phyloP scores from a whole-genome alignment of 2,113 vertebrate species.

The Spilogale gracilis region DNA sequence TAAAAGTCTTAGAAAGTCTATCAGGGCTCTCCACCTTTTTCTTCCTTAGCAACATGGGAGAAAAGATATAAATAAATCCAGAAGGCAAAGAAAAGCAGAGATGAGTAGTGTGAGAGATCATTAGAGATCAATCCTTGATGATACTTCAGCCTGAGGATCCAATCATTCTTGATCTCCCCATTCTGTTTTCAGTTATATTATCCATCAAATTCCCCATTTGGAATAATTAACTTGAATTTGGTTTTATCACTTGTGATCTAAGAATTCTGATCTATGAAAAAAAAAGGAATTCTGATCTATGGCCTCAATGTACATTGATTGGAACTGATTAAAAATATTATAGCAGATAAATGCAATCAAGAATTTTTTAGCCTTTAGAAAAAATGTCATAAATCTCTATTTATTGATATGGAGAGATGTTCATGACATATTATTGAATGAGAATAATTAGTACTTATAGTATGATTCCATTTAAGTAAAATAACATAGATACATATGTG shows the following conservation, averaged over 20 bases:
- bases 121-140: neutral
- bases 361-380: slow-evolving; percentile 11
- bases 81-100: neutral
- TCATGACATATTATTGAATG: neutral
- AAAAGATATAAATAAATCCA: neutral
- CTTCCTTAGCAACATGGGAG: neutral
- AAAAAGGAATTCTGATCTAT: neutral
- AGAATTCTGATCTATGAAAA: neutral
- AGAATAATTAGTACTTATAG: slow-evolving; percentile 24
- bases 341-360: neutral
- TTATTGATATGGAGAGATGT: neutral
- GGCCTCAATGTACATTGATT: neutral
- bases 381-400: neutral
- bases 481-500: neutral
- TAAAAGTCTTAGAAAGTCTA: neutral
- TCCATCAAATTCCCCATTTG: neutral
- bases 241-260: neutral
- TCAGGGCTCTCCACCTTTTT: neutral
- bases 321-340: neutral
- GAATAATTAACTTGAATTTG: neutral
- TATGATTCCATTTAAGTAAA: slow-evolving; percentile 3
- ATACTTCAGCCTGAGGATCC: neutral
- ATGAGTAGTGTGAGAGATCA: neutral
- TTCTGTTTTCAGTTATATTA: neutral
- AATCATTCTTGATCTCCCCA: neutral